phyloP scores from a whole-genome alignment of 2,113 vertebrate genomes.

The Silurus asotus region DNA sequence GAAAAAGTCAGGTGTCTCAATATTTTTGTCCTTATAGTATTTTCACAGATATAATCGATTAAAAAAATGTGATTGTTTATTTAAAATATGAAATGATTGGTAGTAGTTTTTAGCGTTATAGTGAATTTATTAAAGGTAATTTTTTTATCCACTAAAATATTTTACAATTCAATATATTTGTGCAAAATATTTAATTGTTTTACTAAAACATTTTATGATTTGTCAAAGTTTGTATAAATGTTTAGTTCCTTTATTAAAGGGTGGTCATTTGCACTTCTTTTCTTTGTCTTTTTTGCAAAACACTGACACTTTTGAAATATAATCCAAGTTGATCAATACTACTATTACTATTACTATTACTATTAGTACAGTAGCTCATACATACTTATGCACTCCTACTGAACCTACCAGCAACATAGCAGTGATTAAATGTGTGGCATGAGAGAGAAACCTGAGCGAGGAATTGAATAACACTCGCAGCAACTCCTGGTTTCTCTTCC shows the following conservation, averaged over 20 bases:
- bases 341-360: not conserved
- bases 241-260: not conserved
- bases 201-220: not conserved
- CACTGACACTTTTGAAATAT: not conserved
- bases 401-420: not conserved
- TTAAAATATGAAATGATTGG: not conserved
- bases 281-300: not conserved
- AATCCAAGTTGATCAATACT: not conserved
- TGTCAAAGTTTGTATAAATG: not conserved
- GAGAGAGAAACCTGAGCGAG: constrained; percentile 33
- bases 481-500: constrained; percentile 28
- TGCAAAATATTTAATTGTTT: not conserved
- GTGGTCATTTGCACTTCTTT: not conserved
- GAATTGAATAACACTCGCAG: constrained; percentile 36
- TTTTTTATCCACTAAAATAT: not conserved
- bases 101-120: not conserved
- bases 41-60: not conserved
- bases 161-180: too few species aligned
- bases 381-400: not conserved
- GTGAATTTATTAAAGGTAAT: not conserved
- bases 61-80: not conserved
- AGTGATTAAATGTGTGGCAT: not conserved
- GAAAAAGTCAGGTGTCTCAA: too few species aligned
- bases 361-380: not conserved
- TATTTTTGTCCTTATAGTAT: too few species aligned